Base-by-base conservation (phyloP, 2,113 vertebrate species). In the Ursus arctos region DNA sequence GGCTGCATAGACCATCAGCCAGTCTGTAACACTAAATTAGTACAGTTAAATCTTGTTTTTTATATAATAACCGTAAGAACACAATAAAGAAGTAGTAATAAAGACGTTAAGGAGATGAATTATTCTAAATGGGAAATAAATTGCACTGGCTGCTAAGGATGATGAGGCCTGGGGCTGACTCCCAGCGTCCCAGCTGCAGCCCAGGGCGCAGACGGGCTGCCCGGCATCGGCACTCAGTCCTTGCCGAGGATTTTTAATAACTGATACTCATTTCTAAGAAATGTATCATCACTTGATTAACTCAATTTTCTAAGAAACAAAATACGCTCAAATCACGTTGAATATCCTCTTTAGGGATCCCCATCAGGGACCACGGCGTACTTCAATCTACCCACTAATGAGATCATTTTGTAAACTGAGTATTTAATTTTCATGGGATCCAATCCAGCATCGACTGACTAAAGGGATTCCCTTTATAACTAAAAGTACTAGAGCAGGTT, bases 191-290 rank as follows among this genome's bases (percentile, higher is more conserved):
- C 81, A 88, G 92, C 81, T 19, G 69, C 15, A 26, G 12, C 92
- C 28, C 6, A 0, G 81, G 67, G 49, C 61, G 61, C 43, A 79
- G 76, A 36, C 19, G 3, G 0, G 49, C 82, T 63, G 93, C 61
- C 2, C 16, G 0, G 4, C 49, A 1, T 1, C 1, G 0, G 67
- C 7, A 3, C 61, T 43, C 77, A 2, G 8, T 21, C 91, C 82
- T n/a, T 26, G 65, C 22, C 85, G 93, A 43, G n/a, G 57, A 24
- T 76, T 95, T 61, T 88, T 82, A 86, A 94, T 90, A 77, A 92
- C 84, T 69, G 43, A 69, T 26, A 59, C 74, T 77, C 31, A 1
- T 76, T 81, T 61, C 85, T 94, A 65, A 82, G 86, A 96, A 86
- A 71, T 86, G 81, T 53, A 76, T 31, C 89, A 57, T 93, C 85